These are phyloP conservation scores for Aplodontia rufa DNA, from an alignment of 2,113 vertebrate genomes.

Conservation along the genomic window DNA sequence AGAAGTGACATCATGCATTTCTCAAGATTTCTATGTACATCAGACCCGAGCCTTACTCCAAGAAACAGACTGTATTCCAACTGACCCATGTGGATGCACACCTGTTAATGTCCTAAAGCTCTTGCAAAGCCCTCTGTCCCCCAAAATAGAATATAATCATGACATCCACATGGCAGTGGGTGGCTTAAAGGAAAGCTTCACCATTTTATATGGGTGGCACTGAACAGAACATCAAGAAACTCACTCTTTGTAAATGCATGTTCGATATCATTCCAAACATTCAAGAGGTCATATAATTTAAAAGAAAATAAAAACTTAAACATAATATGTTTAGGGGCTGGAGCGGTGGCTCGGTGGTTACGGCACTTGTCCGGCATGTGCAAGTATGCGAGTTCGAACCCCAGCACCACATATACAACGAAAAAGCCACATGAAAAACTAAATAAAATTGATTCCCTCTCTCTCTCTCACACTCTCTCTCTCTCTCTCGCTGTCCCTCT, in stretches of 20 bases:
- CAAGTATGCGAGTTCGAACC: too few species aligned
- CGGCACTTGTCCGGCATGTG: too few species aligned
- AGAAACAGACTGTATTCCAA: neutral
- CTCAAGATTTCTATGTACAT: neutral
- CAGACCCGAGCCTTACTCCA: neutral
- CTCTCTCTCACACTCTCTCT: too few species aligned
- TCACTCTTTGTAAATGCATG: neutral
- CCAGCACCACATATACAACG: too few species aligned
- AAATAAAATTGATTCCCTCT: too few species aligned
- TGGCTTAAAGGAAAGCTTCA: neutral
- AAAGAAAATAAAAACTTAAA: neutral
- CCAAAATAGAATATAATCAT: neutral
- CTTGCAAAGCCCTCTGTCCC: neutral
- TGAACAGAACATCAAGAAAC: neutral
- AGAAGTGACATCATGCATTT: neutral
- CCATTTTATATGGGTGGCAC: neutral
- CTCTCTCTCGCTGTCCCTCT: too few species aligned
- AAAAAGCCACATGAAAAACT: too few species aligned
- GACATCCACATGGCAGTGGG: neutral
- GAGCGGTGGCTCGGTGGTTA: too few species aligned
- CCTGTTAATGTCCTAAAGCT: neutral
- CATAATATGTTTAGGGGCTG: too few species aligned
- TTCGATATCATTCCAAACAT: neutral
- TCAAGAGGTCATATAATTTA: neutral
- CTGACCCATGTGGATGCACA: neutral